Evolutionary conservation across 2,888 invertebrate species (phyloP).

Genomic region (Phalera bucephala): DNA sequence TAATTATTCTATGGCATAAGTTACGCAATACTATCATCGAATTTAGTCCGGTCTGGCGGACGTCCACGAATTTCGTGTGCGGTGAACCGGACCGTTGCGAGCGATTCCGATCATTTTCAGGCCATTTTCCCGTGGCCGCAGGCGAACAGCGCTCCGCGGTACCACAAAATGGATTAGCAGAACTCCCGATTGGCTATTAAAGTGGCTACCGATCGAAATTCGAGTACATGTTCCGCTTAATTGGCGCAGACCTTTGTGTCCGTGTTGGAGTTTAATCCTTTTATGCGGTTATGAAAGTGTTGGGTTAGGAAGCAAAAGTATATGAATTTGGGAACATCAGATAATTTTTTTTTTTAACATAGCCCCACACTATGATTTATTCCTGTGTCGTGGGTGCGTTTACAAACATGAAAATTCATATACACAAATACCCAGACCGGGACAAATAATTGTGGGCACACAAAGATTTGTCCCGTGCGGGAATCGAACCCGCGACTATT

Average conservation of each 20-base stretch:
- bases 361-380: no score
- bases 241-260: constrained; percentile 16
- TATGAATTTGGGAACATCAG: no score
- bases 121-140: constrained; percentile 41
- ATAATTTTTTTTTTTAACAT: no score
- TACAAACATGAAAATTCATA: no score
- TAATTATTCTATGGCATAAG: no score
- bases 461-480: no score
- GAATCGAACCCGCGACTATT: no score
- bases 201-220: constrained; percentile 30
- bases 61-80: constrained; percentile 11
- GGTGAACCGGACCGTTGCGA: constrained; percentile 14
- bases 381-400: no score
- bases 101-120: constrained; percentile 42
- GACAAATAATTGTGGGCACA: no score
- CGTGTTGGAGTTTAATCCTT: constrained; percentile 1
- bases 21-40: neutral
- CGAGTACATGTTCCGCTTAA: constrained; percentile 32
- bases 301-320: no score
- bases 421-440: no score
- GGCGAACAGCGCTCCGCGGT: constrained; percentile 30
- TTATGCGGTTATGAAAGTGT: neutral
- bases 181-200: constrained; percentile 35
- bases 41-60: neutral
- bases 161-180: constrained; percentile 54